Conservation (phyloP, 2,888 invertebrate species). For the Synanthedon vespiformis region DNA sequence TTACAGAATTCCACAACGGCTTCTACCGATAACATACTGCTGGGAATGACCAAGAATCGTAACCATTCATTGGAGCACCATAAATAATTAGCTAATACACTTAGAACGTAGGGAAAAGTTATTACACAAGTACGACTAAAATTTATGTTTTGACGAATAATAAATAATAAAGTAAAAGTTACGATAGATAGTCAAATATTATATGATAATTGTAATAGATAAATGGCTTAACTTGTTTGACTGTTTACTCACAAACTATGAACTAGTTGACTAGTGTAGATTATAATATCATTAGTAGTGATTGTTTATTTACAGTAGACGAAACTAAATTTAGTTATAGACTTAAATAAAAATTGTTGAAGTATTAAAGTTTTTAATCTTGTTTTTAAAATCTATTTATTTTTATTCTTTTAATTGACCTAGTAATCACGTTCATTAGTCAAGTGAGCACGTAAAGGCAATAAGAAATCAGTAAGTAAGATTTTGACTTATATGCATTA, state of each 20-base stretch:
- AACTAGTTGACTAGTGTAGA: slow-evolving; percentile 12
- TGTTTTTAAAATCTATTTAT: no score
- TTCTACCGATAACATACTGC: slow-evolving; percentile 62
- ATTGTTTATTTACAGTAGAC: slow-evolving; percentile 11
- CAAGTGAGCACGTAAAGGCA: no score
- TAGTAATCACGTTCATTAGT: no score
- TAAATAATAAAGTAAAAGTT: neutral
- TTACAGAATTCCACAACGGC: slow-evolving; percentile 54
- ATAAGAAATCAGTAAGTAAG: no score
- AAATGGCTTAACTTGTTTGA: slow-evolving; percentile 26
- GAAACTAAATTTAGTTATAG: no score
- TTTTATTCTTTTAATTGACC: no score
- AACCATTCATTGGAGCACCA: slow-evolving; percentile 32
- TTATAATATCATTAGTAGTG: slow-evolving; percentile 17
- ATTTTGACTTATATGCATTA: no score
- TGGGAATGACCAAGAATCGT: slow-evolving; percentile 56
- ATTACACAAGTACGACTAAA: neutral
- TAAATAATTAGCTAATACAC: neutral
- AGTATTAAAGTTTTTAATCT: no score
- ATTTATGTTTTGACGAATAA: neutral
- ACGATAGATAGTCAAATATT: neutral
- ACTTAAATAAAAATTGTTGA: no score
- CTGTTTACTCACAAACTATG: slow-evolving; percentile 29
- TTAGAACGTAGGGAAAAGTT: slow-evolving; percentile 5
- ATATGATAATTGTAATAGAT: slow-evolving; percentile 1